These are phyloP conservation scores for Alligator sinensis DNA, from an alignment of 2,113 vertebrate species.

Conservation along the genomic window DNA sequence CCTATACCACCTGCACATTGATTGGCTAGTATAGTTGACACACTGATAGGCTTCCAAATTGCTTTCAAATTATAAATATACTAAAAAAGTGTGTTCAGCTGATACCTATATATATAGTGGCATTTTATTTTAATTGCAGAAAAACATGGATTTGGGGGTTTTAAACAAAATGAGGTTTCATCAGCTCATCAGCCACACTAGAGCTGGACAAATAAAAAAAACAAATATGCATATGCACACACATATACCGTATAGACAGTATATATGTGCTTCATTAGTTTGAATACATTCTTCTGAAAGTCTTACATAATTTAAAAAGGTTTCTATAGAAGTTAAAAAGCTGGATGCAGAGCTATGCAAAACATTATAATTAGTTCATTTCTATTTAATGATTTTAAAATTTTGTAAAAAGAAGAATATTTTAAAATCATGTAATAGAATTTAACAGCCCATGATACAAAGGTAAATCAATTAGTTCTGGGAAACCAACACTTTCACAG, in stretches of 20 bases:
- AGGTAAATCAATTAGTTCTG: not conserved
- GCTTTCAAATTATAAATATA: too few relatives aligned
- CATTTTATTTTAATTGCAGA: too few relatives aligned
- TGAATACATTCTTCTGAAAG: not conserved
- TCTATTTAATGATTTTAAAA: not conserved
- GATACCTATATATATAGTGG: too few relatives aligned
- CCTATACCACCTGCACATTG: too few relatives aligned
- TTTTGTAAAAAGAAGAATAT: not conserved
- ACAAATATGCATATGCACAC: not conserved
- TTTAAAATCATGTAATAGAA: not conserved
- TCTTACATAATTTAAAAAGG: not conserved
- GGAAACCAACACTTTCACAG: rapidly evolving
- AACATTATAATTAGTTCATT: not conserved
- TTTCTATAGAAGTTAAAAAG: not conserved
- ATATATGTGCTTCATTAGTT: too few relatives aligned
- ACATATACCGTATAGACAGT: too few relatives aligned
- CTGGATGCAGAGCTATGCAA: not conserved
- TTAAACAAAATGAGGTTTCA: too few relatives aligned
- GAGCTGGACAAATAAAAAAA: not conserved
- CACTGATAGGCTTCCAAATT: too few relatives aligned
- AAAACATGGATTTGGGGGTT: too few relatives aligned
- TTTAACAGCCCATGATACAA: not conserved
- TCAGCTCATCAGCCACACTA: too few relatives aligned
- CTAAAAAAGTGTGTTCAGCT: too few relatives aligned
- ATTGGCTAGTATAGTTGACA: too few relatives aligned